Base-by-base conservation (phyloP, 2,888 invertebrate genomes). In the Melangyna quadrimaculata region DNA sequence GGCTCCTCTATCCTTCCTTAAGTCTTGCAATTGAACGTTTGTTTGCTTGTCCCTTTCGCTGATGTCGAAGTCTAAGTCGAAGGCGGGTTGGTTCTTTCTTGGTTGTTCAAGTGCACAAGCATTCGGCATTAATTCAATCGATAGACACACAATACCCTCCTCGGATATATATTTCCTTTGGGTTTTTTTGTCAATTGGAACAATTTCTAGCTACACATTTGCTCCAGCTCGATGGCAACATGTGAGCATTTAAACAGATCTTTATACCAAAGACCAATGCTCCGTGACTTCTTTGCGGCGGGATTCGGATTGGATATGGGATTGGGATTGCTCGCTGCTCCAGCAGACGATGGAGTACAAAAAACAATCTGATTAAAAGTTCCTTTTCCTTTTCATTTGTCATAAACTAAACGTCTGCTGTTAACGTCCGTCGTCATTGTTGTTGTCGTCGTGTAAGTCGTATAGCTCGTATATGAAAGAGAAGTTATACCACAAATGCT, bases 311-410 rank as follows among this genome's bases (percentile, higher is more conserved):
- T n/a, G n/a, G n/a, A n/a, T n/a, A n/a, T n/a, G n/a, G n/a, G n/a
- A n/a, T n/a, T n/a, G 22, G 53, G 40, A 48, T 67, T 22, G n/a
- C 10, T n/a, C 12, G 1, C 35, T 12, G 43, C 10, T 22, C 10
- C 17, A 40, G 72, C 53, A 82, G 78, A 83, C 82, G 55, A 17
- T 83, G 78, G 32, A 78, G 79, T 55, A 48, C 1, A 22, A 78
- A 78, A 77, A 69, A 74, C n/a, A 83, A 72, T 79, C 83, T 70
- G 74, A 83, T 83, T 83, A 73, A 51, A 63, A 78, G 78, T 72
- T 78, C 72, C 71, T 78, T 78, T 78, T 78, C 78, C 78, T 78
- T 78, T 78, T 72, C 72, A 78, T 78, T 78, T 72, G 72, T 78
- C 78, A 78, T 78, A 78, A 78, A 78, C 78, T 63, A 78, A 71